Percentiles rank a stretch among this genome's conserved stretches.
phyloP scores from a whole-genome alignment of 2,797 vertebrate species.

The Mastacembelus armatus region DNA sequence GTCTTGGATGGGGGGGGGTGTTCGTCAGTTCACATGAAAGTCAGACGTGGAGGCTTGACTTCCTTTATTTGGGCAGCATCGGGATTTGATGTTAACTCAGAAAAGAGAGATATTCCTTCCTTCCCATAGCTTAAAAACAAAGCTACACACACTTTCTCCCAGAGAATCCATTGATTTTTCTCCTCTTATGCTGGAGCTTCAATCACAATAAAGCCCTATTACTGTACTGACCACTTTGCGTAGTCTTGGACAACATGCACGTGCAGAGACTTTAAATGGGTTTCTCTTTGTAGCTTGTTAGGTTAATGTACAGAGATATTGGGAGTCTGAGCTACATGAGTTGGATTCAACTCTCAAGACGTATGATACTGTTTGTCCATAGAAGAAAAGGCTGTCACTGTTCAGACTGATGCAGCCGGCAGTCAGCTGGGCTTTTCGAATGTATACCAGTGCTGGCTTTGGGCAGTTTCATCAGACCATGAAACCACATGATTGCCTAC shows the following conservation, averaged over 20 bases:
- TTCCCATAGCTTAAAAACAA: constrained; percentile 11
- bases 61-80: constrained; percentile 17
- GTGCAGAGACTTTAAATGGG: constrained; percentile 36
- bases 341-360: constrained; percentile 71
- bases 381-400: constrained; percentile 17
- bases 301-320: constrained; percentile 54
- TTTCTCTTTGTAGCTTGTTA: constrained; percentile 55
- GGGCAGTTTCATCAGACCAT: constrained; percentile 53
- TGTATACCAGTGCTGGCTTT: constrained; percentile 14
- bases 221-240: constrained; percentile 63
- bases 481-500: constrained; percentile 43
- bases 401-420: constrained; percentile 28
- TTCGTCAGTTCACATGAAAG: constrained; percentile 10
- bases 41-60: constrained; percentile 29
- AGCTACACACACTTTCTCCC: constrained; percentile 36
- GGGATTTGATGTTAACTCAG: constrained; percentile 34
- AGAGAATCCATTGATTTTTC: constrained; percentile 74
- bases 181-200: constrained; percentile 62
- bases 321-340: constrained; percentile 50
- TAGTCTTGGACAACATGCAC: constrained; percentile 38
- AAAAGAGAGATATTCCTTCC: constrained; percentile 46
- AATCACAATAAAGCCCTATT: constrained; percentile 76
- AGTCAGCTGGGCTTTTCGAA: constrained; percentile 6
- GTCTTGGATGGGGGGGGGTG: background rate
- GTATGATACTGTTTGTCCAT: constrained; percentile 45